phyloP scores from a whole-genome alignment of 2,888 invertebrate species.

The Meiosimyza platycephala region DNA sequence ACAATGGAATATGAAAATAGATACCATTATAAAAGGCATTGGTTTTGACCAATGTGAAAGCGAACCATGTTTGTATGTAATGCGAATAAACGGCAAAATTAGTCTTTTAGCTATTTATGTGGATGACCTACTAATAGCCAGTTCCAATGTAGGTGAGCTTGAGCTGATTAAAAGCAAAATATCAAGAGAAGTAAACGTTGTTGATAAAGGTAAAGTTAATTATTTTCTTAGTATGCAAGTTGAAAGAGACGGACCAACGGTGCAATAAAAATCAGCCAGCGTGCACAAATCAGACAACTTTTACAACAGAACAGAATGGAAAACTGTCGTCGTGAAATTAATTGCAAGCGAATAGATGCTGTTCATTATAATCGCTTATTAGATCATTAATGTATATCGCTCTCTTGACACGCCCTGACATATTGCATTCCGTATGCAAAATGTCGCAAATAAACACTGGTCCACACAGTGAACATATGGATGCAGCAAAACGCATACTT shows the following conservation, averaged over 20 bases:
- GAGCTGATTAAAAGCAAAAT: slow-evolving; percentile 14
- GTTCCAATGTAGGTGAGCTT: slow-evolving; percentile 20
- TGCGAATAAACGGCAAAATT: neutral
- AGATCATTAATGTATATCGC: slow-evolving; percentile 39
- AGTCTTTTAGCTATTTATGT: slow-evolving; percentile 33
- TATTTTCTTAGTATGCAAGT: slow-evolving; percentile 38
- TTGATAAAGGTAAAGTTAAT: slow-evolving; percentile 34
- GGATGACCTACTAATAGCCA: slow-evolving; percentile 35
- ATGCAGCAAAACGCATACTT: slow-evolving; percentile 38
- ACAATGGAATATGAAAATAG: slow-evolving; percentile 24
- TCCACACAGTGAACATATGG: slow-evolving; percentile 40
- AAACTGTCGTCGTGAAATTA: slow-evolving; percentile 13
- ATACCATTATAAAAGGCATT: slow-evolving; percentile 19
- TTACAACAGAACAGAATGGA: no score
- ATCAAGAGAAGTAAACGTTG: slow-evolving; percentile 14
- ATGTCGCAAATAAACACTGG: slow-evolving; percentile 40
- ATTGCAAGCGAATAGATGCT: slow-evolving; percentile 29
- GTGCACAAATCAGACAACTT: no score
- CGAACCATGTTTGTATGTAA: slow-evolving; percentile 30
- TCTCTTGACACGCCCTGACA: slow-evolving; percentile 35
- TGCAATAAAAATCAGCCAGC: neutral
- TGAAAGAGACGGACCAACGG: slow-evolving; percentile 29
- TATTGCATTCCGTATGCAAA: slow-evolving; percentile 39
- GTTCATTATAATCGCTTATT: slow-evolving; percentile 35
- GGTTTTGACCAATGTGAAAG: slow-evolving; percentile 28